Percentiles rank a stretch among this genome's conserved stretches.
These are phyloP conservation scores for Chrysomallon squamiferum DNA, from an alignment of 1,140 invertebrate species.

Conservation along the genomic window DNA sequence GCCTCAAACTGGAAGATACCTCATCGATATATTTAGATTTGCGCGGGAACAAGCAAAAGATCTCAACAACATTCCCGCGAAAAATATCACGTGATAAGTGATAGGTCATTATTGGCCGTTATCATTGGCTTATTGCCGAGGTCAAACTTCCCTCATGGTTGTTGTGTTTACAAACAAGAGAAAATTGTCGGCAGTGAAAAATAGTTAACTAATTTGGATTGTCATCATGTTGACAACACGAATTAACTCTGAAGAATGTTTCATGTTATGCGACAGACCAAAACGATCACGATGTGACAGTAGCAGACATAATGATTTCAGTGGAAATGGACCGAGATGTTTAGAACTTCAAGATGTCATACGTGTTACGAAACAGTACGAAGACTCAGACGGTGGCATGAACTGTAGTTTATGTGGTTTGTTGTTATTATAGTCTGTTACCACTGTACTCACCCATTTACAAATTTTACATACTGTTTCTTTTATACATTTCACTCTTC, in stretches of 20 bases:
- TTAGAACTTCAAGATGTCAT: conserved; percentile 48
- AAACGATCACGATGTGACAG: conserved; percentile 30
- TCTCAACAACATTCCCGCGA: conserved; percentile 9
- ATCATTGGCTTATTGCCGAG: conserved; percentile 10
- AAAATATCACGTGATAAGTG: conserved; percentile 9
- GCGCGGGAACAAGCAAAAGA: too few relatives aligned
- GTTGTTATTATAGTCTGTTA: conserved; percentile 4
- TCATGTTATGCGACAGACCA: conserved; percentile 27
- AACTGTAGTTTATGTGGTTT: conserved; percentile 58
- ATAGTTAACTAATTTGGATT: not conserved
- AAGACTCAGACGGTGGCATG: conserved; percentile 54
- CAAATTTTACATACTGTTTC: not conserved
- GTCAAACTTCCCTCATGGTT: not conserved
- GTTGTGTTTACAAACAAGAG: conserved; percentile 1
- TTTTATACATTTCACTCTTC: not conserved
- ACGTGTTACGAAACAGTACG: conserved; percentile 42
- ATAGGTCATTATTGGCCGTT: not conserved
- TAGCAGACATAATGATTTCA: conserved; percentile 29
- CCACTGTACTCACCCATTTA: not conserved
- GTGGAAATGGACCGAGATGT: conserved; percentile 24
- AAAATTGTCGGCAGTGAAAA: conserved; percentile 7
- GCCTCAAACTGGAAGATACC: too few relatives aligned
- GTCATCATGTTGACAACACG: not conserved
- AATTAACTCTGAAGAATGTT: not conserved
- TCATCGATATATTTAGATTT: too few relatives aligned